A percentile compares a stretch with the other conserved stretches of the same genome.
Evolutionary conservation across 2,113 vertebrate genomes (phyloP).

Genomic region (Percina caprodes): DNA sequence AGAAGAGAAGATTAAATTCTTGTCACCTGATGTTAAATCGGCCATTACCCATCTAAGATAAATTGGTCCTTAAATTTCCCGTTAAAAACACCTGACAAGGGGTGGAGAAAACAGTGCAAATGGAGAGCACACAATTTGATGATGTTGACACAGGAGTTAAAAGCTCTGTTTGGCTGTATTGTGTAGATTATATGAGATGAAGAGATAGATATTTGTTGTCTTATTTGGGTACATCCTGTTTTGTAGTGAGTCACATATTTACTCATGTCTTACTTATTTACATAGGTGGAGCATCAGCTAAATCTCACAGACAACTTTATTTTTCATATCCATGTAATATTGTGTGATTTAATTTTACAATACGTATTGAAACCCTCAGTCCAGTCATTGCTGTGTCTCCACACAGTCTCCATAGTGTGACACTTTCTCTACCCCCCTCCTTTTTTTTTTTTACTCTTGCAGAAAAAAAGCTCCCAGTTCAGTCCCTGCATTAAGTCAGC

Average conservation of each 20-base stretch:
- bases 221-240: not conserved
- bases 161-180: not conserved
- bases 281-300: not conserved
- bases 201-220: constrained; percentile 12
- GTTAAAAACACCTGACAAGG: constrained; percentile 57
- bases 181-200: not conserved
- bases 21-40: constrained; percentile 73
- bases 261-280: constrained; percentile 14
- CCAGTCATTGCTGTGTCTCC: constrained; percentile 34
- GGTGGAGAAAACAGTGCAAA: constrained; percentile 26
- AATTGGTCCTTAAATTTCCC: constrained; percentile 66
- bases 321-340: constrained; percentile 1
- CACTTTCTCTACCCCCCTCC: not conserved
- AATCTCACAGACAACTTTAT: constrained; percentile 6
- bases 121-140: constrained; percentile 12
- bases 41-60: constrained; percentile 67
- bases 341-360: constrained; percentile 43
- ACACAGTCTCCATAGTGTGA: not conserved
- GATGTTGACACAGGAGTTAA: not conserved
- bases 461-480: constrained; percentile 75
- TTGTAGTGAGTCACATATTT: not conserved
- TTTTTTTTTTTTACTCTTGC: constrained; percentile 16
- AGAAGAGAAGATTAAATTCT: constrained; percentile 72
- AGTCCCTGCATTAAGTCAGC: constrained; percentile 88
- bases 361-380: constrained; percentile 17